Evolutionary conservation across 2,888 invertebrate species (phyloP), one percentile per base, ranked within the genome.

Genomic region (Argyresthia albistria): DNA sequence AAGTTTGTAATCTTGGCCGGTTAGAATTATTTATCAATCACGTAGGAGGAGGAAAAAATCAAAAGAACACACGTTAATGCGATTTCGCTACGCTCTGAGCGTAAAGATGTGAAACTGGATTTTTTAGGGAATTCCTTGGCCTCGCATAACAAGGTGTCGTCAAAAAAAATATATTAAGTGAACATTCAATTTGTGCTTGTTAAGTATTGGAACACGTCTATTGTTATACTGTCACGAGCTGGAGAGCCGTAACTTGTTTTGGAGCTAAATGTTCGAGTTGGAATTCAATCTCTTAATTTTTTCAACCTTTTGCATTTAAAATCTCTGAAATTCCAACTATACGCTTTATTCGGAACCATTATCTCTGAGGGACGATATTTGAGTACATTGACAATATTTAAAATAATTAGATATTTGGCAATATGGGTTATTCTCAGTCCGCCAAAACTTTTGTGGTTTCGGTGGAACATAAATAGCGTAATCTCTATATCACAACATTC

Each of bases 111-210:
- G 62, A 61, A 62, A 62, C 53, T 58, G 64, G 64, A 66, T 65
- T 65, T 51, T 25, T 57, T 58, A 55, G 59, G 59, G 60, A 64
- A 68, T 65, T 65, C 67, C 62, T 64, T 65, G 57, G 58, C 52
- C 56, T 66, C 65, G 63, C 60, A 67, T 75, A 73, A 73, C 76
- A 64, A 72, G 74, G 65, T 70, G 68, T 66, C 56, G 57, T 54
- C 59, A 52, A 52, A 45, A 62, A 70, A 73, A 73, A 70, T 69
- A 65, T 46, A 49, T 54, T 54, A 52, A 57, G 69, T 70, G 71
- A 70, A 75, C 67, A 69, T 80, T 79, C 76, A 77, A 80, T 80
- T 78, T 76, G 67, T 70, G 65, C 66, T 70, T 62, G 70, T 71
- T 75, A 73, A 67, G 62, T 64, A 67, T 60, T 63, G 68, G 73